Evolutionary conservation across 2,888 invertebrate species (phyloP).

Genomic region (Pinctada fucata): DNA sequence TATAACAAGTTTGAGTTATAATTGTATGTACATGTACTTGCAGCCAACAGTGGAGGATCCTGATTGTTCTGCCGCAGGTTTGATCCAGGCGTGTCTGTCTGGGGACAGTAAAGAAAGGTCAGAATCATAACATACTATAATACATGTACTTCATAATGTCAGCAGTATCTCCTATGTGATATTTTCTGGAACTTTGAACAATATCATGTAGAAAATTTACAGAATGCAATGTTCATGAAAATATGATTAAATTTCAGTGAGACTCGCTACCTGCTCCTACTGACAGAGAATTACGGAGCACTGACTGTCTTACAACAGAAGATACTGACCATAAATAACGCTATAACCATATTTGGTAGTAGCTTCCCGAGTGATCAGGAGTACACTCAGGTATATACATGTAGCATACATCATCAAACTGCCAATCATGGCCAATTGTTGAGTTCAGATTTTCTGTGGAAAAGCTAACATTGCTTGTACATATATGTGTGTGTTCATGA

Average conservation of each 20-base stretch:
- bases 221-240: no score
- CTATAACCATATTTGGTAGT: slow-evolving; percentile 67
- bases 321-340: slow-evolving; percentile 52
- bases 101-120: slow-evolving; percentile 32
- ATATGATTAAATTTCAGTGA: slow-evolving; percentile 56
- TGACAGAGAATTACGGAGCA: slow-evolving; percentile 74
- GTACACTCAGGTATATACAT: slow-evolving; percentile 58
- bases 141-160: no score
- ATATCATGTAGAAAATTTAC: no score
- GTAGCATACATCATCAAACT: neutral
- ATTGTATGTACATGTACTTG: slow-evolving; percentile 3
- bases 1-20: no score
- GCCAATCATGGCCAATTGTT: neutral
- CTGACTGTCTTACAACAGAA: slow-evolving; percentile 70
- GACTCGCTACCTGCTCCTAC: slow-evolving; percentile 70
- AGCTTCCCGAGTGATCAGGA: slow-evolving; percentile 70
- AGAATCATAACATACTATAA: neutral
- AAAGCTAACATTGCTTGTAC: no score
- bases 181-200: no score
- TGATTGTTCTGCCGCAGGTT: slow-evolving; percentile 59
- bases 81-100: slow-evolving; percentile 60
- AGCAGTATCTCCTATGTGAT: no score
- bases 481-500: no score
- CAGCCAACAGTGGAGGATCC: slow-evolving; percentile 50
- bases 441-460: neutral